A percentile compares a stretch with the other conserved stretches of the same genome.
Conservation (phyloP, 1,140 invertebrate genomes). For the Heliconius hermathena region DNA sequence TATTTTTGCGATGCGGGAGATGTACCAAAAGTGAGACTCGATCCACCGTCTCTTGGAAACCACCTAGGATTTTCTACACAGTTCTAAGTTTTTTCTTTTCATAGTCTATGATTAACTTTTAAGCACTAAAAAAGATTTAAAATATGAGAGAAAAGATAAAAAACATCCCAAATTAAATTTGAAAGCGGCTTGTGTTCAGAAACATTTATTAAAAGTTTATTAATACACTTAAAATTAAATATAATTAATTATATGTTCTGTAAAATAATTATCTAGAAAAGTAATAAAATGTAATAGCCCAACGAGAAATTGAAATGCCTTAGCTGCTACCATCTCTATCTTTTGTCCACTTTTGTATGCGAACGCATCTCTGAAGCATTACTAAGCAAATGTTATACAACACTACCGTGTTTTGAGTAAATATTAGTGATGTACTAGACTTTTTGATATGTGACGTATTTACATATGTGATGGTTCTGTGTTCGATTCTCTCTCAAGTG, state of each 20-base stretch:
- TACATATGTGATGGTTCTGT: background rate
- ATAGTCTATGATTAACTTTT: too few species aligned
- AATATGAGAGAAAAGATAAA: too few species aligned
- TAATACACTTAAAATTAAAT: too few species aligned
- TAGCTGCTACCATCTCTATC: background rate
- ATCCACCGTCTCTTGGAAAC: too few species aligned
- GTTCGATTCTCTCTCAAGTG: background rate
- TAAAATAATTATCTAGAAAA: background rate
- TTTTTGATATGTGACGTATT: background rate
- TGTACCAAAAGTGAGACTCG: too few species aligned
- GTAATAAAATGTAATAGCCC: background rate
- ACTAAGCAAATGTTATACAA: conserved; percentile 33
- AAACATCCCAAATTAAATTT: too few species aligned
- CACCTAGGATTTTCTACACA: too few species aligned
- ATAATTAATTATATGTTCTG: background rate
- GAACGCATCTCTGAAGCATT: background rate
- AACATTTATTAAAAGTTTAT: too few species aligned
- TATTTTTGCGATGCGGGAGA: too few species aligned
- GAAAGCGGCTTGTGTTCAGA: too few species aligned
- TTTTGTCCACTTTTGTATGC: background rate
- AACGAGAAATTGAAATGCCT: background rate
- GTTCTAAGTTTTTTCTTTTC: too few species aligned
- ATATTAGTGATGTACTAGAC: conserved; percentile 27
- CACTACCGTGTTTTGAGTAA: conserved; percentile 18
- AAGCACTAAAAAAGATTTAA: too few species aligned